phyloP scores from a whole-genome alignment of 2,113 vertebrate species.

The Lagopus muta region DNA sequence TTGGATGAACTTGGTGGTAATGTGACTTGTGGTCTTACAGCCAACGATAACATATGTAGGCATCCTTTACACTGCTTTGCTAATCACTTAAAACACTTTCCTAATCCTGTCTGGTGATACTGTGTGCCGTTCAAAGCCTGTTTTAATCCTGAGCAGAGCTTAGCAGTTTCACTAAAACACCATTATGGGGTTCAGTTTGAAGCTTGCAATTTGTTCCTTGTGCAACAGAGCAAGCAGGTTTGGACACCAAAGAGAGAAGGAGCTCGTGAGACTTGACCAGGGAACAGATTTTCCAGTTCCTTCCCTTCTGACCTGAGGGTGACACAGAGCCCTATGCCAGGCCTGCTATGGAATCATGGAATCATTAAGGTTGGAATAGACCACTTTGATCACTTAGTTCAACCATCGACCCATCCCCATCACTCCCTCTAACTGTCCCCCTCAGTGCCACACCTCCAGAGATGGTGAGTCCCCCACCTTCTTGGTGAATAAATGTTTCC shows the following conservation, averaged over 20 bases:
- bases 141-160: neutral
- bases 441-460: too few species aligned
- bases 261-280: neutral
- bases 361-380: too few species aligned
- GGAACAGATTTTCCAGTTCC: neutral
- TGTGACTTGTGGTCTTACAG: conserved; percentile 9
- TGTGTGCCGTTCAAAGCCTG: neutral
- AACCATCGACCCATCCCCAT: too few species aligned
- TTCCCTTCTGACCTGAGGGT: neutral
- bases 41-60: conserved; percentile 39
- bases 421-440: too few species aligned
- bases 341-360: too few species aligned
- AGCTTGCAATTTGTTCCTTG: neutral
- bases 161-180: neutral
- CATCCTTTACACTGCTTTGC: neutral
- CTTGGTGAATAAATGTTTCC: too few species aligned
- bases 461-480: too few species aligned
- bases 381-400: too few species aligned
- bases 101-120: conserved; percentile 39
- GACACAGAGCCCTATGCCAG: neutral
- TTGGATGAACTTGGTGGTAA: conserved; percentile 39
- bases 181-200: neutral
- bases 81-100: neutral
- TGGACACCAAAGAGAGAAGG: neutral
- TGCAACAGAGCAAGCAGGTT: neutral